Percentiles rank a stretch among this genome's conserved stretches.
Conservation (phyloP, 2,888 invertebrate species). For the Schizaphis graminum region DNA sequence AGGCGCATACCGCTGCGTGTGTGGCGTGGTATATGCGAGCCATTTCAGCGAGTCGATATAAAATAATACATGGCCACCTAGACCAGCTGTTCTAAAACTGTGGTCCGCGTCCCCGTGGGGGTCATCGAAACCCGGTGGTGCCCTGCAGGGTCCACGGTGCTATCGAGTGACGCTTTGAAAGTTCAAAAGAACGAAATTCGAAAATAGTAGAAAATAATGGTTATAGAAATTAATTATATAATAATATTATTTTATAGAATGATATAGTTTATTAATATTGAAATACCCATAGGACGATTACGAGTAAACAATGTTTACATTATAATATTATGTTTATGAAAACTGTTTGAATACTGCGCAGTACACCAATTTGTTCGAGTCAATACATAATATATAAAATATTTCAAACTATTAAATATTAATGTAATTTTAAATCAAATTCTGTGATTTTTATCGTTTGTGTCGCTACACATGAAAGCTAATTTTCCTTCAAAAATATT, state of each 20-base stretch:
- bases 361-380: no score
- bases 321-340: neutral
- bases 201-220: no score
- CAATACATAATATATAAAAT: neutral
- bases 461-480: neutral
- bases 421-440: slow-evolving; percentile 1
- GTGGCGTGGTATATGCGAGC: neutral
- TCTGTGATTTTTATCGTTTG: neutral
- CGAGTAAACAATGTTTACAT: no score
- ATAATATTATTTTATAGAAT: no score
- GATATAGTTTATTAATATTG: no score
- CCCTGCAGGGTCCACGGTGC: neutral
- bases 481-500: neutral
- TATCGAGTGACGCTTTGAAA: neutral
- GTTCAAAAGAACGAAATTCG: neutral
- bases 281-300: neutral
- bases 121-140: neutral
- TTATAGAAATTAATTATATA: no score
- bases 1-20: neutral
- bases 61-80: neutral
- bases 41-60: neutral
- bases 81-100: neutral
- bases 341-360: neutral
- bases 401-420: no score
- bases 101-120: neutral